Percentiles rank a stretch among this genome's conserved stretches.
Evolutionary conservation across 30 jellyfish, hydroid and myxozoan genomes (phyloP).

Genomic region (Euphysa ruthae): DNA sequence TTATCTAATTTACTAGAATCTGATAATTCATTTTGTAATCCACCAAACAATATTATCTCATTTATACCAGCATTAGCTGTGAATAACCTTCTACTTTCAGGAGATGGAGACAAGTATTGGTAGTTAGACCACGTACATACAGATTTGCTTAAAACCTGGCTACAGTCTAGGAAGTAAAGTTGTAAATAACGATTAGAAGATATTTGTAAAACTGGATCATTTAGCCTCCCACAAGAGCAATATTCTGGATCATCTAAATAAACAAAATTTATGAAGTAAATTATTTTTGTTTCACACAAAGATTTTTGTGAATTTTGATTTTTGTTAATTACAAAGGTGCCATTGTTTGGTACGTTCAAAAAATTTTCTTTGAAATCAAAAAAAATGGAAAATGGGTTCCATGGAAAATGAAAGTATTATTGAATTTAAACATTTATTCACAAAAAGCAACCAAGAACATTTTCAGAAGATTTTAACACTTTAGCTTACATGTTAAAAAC

Average conservation of each 20-base stretch:
- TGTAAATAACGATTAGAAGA: slow-evolving; percentile 48
- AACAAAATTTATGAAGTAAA: no score
- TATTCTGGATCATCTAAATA: not conserved
- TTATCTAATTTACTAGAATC: slow-evolving; percentile 12
- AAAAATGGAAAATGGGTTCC: no score
- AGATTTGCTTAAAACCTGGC: not conserved
- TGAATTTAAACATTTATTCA: no score
- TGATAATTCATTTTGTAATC: slow-evolving; percentile 14
- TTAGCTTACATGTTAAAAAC: no score
- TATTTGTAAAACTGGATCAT: slow-evolving; percentile 12
- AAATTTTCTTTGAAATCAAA: no score
- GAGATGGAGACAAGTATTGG: slow-evolving; percentile 38
- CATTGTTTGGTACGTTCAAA: no score
- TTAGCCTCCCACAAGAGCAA: slow-evolving; percentile 32
- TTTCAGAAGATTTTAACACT: no score
- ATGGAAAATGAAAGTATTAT: no score
- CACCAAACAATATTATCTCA: slow-evolving; percentile 83
- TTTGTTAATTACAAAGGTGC: no score
- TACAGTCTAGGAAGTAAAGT: slow-evolving; percentile 54
- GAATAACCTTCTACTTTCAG: slow-evolving; percentile 58
- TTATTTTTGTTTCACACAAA: no score
- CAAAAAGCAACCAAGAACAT: no score
- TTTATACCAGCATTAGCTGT: slow-evolving; percentile 46
- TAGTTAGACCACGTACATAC: slow-evolving; percentile 34
- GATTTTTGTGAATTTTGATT: no score